phyloP scores from a whole-genome alignment of 2,888 invertebrate species.

The Onchidella celtica region DNA sequence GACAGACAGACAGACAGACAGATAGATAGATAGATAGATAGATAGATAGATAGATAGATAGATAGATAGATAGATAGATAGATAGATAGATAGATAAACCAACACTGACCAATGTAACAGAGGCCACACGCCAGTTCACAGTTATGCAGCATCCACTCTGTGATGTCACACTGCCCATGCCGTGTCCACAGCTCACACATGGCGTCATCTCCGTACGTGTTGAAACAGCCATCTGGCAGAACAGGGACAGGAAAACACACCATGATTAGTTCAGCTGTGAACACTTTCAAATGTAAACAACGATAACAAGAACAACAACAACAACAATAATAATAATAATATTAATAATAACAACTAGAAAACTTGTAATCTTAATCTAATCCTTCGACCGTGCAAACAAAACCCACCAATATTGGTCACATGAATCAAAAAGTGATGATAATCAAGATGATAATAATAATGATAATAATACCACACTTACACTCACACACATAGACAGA shows the following conservation, averaged over 20 bases:
- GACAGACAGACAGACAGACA: background rate
- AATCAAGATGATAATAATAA: background rate
- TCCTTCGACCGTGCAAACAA: too few relatives aligned
- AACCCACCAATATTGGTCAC: too few relatives aligned
- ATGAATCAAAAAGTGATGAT: background rate
- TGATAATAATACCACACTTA: background rate
- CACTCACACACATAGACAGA: too few relatives aligned
- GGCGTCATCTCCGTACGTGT: conserved; percentile 17
- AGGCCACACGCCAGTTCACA: conserved; percentile 30
- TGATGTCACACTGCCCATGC: conserved; percentile 39
- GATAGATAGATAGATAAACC: background rate
- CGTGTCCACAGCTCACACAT: conserved; percentile 25
- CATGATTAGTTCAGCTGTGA: too few relatives aligned
- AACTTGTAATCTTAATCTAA: background rate
- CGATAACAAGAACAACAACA: background rate
- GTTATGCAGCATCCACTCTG: conserved; percentile 40
- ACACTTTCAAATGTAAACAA: background rate
- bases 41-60: background rate
- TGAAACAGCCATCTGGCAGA: conserved; percentile 9
- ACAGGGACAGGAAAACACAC: too few relatives aligned
- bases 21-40: background rate
- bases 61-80: background rate
- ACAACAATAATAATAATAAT: background rate
- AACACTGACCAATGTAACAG: conserved; percentile 26
- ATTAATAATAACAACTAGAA: conserved; percentile 1